A percentile compares a stretch with the other conserved stretches of the same genome.
phyloP scores from a whole-genome alignment of 2,113 vertebrate genomes.

The Smithornis capensis region DNA sequence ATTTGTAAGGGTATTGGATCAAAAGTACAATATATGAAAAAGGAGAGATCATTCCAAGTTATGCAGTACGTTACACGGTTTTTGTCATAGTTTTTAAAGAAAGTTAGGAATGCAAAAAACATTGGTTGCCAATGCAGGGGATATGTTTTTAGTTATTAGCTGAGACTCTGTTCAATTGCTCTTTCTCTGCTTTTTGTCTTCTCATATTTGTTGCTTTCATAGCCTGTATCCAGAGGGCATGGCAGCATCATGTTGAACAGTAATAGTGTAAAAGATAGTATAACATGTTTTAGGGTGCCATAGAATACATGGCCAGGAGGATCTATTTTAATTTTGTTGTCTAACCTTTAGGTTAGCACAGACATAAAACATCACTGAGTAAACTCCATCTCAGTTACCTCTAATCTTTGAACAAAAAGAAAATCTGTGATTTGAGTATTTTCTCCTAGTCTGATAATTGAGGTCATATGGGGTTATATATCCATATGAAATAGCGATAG shows the following conservation, averaged over 20 bases:
- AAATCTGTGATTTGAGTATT: neutral
- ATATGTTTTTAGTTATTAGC: neutral
- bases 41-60: neutral
- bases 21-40: neutral
- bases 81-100: neutral
- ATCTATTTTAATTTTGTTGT: neutral
- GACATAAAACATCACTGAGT: neutral
- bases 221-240: neutral
- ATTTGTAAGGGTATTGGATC: neutral
- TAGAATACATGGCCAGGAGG: neutral
- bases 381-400: neutral
- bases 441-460: neutral
- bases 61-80: neutral
- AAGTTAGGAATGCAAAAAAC: neutral
- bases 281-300: neutral
- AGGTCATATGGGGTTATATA: neutral
- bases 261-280: neutral
- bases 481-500: neutral
- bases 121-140: neutral
- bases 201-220: neutral
- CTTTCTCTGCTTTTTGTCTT: neutral
- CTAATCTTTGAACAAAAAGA: neutral
- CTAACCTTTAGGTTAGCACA: neutral
- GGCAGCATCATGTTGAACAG: neutral
- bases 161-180: neutral